Percentiles rank a stretch among this genome's conserved stretches.
phyloP scores from a whole-genome alignment of 2,113 vertebrate species.

The Gorsachius goisagi region DNA sequence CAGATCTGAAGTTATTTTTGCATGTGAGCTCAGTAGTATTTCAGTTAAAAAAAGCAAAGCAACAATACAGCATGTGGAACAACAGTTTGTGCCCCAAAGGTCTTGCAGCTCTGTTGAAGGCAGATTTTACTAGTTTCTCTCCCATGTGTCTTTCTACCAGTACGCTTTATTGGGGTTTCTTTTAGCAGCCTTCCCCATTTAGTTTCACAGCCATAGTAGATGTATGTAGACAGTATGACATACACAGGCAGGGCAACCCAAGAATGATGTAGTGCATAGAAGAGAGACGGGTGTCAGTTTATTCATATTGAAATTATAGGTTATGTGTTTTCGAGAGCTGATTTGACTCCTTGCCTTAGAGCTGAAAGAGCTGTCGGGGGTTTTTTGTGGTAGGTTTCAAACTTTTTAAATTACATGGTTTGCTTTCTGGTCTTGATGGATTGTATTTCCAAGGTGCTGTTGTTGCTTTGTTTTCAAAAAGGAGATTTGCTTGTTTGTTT shows the following conservation, averaged over 20 bases:
- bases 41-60: neutral
- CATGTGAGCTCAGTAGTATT: neutral
- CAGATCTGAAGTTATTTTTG: neutral
- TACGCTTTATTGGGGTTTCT: neutral
- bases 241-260: neutral
- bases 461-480: neutral
- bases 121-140: neutral
- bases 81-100: neutral
- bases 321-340: neutral
- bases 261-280: neutral
- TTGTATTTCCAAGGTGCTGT: neutral
- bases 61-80: neutral
- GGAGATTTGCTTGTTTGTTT: neutral
- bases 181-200: neutral
- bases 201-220: neutral
- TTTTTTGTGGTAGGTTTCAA: neutral
- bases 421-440: neutral
- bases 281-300: neutral
- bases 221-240: neutral
- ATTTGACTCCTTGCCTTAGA: neutral
- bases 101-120: neutral
- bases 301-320: neutral
- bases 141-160: neutral
- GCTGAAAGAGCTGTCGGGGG: neutral
- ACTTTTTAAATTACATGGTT: neutral